phyloP scores from a whole-genome alignment of 1,140 invertebrate genomes.

The Olivierus martensii region DNA sequence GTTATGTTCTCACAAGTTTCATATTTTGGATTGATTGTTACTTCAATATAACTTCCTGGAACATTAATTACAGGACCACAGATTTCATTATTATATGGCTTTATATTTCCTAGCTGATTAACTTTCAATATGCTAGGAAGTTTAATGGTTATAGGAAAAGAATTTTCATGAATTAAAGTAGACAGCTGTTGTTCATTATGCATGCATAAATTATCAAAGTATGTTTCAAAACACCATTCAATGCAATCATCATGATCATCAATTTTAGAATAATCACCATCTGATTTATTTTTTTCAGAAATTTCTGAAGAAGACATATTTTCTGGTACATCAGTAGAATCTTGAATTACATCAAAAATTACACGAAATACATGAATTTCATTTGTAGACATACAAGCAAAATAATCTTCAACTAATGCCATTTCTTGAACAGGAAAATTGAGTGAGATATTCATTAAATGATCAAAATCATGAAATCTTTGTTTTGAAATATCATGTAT shows the following conservation, averaged over 20 bases:
- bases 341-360: background rate
- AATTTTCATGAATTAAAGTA: constrained; percentile 13
- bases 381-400: constrained; percentile 37
- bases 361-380: constrained; percentile 32
- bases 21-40: constrained; percentile 7
- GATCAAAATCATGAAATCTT: constrained; percentile 50
- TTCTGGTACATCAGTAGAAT: background rate
- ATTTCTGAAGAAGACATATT: background rate
- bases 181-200: constrained; percentile 2
- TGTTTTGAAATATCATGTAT: constrained; percentile 46
- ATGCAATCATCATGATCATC: constrained; percentile 14
- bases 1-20: constrained; percentile 1
- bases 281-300: background rate
- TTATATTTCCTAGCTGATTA: constrained; percentile 3
- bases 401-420: constrained; percentile 42
- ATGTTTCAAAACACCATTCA: constrained; percentile 17
- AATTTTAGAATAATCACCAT: constrained; percentile 2
- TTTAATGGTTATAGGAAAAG: constrained; percentile 20
- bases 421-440: constrained; percentile 36
- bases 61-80: constrained; percentile 8
- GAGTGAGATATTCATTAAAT: constrained; percentile 35
- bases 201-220: background rate
- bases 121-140: constrained; percentile 15
- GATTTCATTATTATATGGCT: constrained; percentile 6
- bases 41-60: constrained; percentile 6